Evolutionary conservation across 1,140 invertebrate species (phyloP).

Genomic region (Trachymyrmex cornetzi): DNA sequence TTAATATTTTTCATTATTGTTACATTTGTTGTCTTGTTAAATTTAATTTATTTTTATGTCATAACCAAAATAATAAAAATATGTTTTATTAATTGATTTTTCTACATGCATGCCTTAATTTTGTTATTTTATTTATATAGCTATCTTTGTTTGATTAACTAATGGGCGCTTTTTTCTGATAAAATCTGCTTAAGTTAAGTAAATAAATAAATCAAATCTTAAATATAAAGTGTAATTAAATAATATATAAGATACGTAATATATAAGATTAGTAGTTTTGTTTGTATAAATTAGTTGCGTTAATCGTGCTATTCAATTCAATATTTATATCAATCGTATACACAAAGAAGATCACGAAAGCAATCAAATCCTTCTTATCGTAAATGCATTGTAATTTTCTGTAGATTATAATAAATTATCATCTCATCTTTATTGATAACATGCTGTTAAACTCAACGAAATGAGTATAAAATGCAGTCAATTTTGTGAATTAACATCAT

Average conservation of each 20-base stretch:
- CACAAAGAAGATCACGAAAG: neutral
- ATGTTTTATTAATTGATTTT: neutral
- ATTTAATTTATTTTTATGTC: neutral
- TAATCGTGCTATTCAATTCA: neutral
- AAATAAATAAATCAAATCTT: neutral
- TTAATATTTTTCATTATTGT: neutral
- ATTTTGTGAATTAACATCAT: neutral
- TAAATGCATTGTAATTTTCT: neutral
- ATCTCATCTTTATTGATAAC: neutral
- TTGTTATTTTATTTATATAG: neutral
- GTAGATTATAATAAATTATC: neutral
- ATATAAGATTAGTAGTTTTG: neutral
- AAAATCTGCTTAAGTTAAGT: neutral
- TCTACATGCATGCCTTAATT: neutral
- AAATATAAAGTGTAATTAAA: no score
- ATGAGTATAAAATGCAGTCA: slow-evolving; percentile 54
- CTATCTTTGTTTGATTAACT: neutral
- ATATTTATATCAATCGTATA: neutral
- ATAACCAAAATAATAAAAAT: neutral
- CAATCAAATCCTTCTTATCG: slow-evolving; percentile 39
- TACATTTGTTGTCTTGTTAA: neutral
- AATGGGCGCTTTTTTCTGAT: neutral
- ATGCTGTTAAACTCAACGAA: neutral
- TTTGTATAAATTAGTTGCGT: neutral
- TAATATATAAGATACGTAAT: neutral